Evolutionary conservation across 2,113 vertebrate species (phyloP).

Genomic region (Phalacrocorax carbo): DNA sequence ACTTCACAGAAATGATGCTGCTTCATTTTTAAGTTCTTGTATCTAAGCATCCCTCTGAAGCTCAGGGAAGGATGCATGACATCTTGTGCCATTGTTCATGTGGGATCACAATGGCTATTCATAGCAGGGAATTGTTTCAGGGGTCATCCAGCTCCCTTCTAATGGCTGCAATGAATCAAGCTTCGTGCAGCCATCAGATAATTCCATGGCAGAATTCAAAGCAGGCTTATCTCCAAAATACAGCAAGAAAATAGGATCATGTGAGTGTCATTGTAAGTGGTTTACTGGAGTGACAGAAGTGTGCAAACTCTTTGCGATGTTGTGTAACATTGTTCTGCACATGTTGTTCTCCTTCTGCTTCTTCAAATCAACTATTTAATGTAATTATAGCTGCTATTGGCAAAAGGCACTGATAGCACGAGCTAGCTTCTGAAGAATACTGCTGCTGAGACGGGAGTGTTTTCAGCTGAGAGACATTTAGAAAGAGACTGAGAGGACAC

Average conservation of each 20-base stretch:
- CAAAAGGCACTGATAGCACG: constrained; percentile 5
- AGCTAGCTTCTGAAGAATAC: neutral
- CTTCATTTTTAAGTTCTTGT: neutral
- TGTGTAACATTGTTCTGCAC: constrained; percentile 11
- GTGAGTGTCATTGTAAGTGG: neutral
- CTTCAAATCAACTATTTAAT: constrained; percentile 36
- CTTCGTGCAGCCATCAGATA: neutral
- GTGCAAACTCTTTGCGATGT: neutral
- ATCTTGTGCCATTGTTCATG: neutral
- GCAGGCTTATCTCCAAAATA: neutral
- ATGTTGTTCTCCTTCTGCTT: constrained; percentile 35
- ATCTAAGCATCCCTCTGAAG: neutral
- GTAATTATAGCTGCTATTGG: constrained; percentile 32
- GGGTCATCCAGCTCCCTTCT: neutral
- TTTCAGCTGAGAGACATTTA: neutral
- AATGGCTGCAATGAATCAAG: neutral
- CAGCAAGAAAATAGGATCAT: neutral
- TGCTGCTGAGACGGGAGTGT: neutral
- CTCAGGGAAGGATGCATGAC: neutral
- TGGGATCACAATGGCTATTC: neutral
- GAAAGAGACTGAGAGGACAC: neutral
- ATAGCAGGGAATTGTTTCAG: neutral
- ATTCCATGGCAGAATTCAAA: neutral
- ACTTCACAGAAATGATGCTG: neutral
- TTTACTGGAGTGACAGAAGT: constrained; percentile 14